Evolutionary conservation across 1,140 invertebrate genomes (phyloP).

Genomic region (Zaprionus inermis): DNA sequence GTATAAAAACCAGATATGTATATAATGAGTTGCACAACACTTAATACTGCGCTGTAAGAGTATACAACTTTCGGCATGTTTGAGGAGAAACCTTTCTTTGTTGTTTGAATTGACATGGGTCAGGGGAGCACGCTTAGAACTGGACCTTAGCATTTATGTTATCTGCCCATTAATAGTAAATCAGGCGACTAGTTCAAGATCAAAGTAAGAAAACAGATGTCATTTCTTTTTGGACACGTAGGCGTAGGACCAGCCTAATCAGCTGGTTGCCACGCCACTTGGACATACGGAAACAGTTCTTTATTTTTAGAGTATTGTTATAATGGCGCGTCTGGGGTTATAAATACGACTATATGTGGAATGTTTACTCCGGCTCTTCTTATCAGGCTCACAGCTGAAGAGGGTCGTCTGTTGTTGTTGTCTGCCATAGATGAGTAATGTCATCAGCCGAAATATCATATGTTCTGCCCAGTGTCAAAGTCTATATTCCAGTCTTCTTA

Average conservation of each 20-base stretch:
- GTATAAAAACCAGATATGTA: neutral
- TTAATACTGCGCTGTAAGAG: neutral
- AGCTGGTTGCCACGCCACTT: constrained; percentile 11
- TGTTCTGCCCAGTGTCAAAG: constrained; percentile 1
- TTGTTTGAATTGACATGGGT: constrained; percentile 11
- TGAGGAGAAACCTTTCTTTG: neutral
- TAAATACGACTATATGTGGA: constrained; percentile 31
- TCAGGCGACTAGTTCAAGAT: neutral
- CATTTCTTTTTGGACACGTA: neutral
- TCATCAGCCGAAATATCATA: constrained; percentile 56
- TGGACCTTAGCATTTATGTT: neutral
- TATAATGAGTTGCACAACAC: neutral
- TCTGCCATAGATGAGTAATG: constrained; percentile 59
- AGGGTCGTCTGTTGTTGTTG: constrained; percentile 56
- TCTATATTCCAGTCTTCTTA: neutral
- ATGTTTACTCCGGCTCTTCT: constrained; percentile 39
- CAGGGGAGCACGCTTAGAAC: neutral
- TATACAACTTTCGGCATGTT: neutral
- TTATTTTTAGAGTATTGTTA: constrained; percentile 29
- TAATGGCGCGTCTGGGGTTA: constrained; percentile 29
- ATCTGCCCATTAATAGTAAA: neutral
- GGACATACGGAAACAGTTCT: constrained; percentile 26
- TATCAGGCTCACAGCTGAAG: constrained; percentile 40
- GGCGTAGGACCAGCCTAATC: neutral
- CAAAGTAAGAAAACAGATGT: neutral